Evolutionary conservation across 1,140 invertebrate genomes (phyloP).

Genomic region (Venturia canescens): DNA sequence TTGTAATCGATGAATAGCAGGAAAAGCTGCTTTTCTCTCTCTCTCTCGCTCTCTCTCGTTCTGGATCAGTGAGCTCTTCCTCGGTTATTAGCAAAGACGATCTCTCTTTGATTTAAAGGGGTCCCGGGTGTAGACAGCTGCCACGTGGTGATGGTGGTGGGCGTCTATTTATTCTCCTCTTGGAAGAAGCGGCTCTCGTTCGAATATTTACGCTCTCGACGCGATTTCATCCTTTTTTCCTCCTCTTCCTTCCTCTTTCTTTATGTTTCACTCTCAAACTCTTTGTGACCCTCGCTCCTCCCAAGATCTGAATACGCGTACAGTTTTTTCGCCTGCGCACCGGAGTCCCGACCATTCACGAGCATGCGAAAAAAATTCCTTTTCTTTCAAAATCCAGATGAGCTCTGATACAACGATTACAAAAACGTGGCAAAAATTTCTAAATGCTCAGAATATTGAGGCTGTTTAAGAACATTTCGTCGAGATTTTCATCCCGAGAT

Average conservation of each 20-base stretch:
- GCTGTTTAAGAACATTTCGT: no score
- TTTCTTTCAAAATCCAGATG: no score
- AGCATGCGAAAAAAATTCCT: no score
- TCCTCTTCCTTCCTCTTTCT: slow-evolving; percentile 20
- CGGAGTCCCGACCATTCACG: background rate
- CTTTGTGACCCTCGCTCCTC: slow-evolving; percentile 26
- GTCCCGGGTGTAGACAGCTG: slow-evolving; percentile 58
- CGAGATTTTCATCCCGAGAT: no score
- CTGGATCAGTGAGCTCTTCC: slow-evolving; percentile 46
- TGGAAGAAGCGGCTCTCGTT: slow-evolving; percentile 53
- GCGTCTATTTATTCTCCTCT: slow-evolving; percentile 60
- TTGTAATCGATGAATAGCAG: slow-evolving; percentile 46
- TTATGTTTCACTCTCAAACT: slow-evolving; percentile 39
- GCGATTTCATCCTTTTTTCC: slow-evolving; percentile 30
- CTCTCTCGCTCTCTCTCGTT: slow-evolving; percentile 39
- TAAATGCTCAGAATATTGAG: no score
- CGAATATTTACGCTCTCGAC: slow-evolving; percentile 54
- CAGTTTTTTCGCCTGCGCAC: background rate
- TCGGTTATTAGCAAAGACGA: slow-evolving; percentile 53
- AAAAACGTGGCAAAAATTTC: no score
- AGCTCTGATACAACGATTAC: no score
- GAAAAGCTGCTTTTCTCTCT: slow-evolving; percentile 21
- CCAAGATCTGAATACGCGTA: background rate
- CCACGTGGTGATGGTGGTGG: slow-evolving; percentile 48
- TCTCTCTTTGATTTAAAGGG: slow-evolving; percentile 60